phyloP scores from a whole-genome alignment of 2,888 invertebrate species.

The Meteorus colon region DNA sequence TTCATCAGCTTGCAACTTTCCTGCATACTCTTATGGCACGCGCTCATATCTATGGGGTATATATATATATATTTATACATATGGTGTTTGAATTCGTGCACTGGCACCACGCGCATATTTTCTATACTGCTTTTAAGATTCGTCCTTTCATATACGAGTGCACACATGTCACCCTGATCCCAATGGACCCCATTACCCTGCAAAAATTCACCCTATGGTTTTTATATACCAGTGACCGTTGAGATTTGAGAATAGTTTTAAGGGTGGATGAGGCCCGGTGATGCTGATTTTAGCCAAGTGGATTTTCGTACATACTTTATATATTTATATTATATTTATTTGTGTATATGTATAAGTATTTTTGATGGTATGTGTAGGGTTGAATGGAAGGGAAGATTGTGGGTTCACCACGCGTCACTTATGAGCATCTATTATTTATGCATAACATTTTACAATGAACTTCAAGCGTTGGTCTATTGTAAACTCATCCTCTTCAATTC shows the following conservation, averaged over 20 bases:
- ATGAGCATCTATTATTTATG: slow-evolving; percentile 40
- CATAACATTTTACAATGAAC: slow-evolving; percentile 30
- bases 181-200: slow-evolving; percentile 11
- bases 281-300: slow-evolving; percentile 45
- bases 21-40: slow-evolving; percentile 60
- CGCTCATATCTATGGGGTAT: slow-evolving; percentile 60
- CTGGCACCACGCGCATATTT: slow-evolving; percentile 16
- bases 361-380: not conserved
- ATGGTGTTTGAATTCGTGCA: slow-evolving; percentile 6
- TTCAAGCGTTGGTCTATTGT: not conserved
- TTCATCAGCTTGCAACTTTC: slow-evolving; percentile 57
- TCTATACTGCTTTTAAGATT: slow-evolving; percentile 9
- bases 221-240: slow-evolving; percentile 51
- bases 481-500: not conserved
- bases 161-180: slow-evolving; percentile 46
- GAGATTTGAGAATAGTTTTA: slow-evolving; percentile 41
- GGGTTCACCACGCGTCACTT: slow-evolving; percentile 43
- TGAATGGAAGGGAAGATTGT: slow-evolving; percentile 17
- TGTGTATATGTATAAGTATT: not conserved
- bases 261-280: slow-evolving; percentile 41
- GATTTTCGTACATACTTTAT: slow-evolving; percentile 35
- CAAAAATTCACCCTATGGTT: slow-evolving; percentile 16
- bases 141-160: slow-evolving; percentile 13
- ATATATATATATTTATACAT: slow-evolving; percentile 34
- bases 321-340: slow-evolving; percentile 1